Evolutionary conservation across 35 echinoderm and acorn worm species (phyloP), one percentile per base, ranked within the genome.

Genomic region (Patiria miniata): DNA sequence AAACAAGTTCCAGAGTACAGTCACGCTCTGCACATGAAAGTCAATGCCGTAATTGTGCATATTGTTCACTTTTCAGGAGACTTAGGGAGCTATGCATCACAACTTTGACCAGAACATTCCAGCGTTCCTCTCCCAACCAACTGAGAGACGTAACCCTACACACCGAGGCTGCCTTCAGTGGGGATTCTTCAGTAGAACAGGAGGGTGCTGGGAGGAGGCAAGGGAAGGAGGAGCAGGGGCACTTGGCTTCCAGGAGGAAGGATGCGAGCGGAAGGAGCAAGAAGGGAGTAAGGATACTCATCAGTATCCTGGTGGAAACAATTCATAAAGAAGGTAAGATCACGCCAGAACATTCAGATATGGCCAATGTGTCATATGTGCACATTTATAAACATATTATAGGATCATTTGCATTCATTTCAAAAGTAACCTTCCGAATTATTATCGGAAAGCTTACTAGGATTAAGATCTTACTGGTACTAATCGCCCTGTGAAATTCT

Each of bases 271-370:
- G 37, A 15, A 84, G 54, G 37, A 12, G 53, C 36, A 52, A 60
- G 34, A 39, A 19, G 34, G 82, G 52, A 17, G 32, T 17, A 1
- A 58, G 33, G 23, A 32, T 59, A 3, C 38, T 84, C 82, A 65
- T 33, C 53, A 84, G 29, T 15, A 37, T 84, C 19, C 44, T 84
- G 53, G 82, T 84, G 23, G 52, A 84, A 3, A 59, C 51, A 36
- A 58, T 84, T 33, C 54, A 61, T 37, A 84, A 58, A 84, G 82
- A 84, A 60, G 82, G 82, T 84, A 18, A 83, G 81, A 28, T 83
- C 6, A 19, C 26, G 37, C n/a, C n/a, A n/a, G n/a, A n/a, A n/a
- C n/a, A n/a, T n/a, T n/a, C n/a, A n/a, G n/a, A n/a, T n/a, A n/a
- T n/a, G n/a, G n/a, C n/a, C n/a, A n/a, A n/a, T n/a, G n/a, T n/a